Base-by-base conservation (phyloP, 2,888 invertebrate genomes). In the Drosophila sordidapex region DNA sequence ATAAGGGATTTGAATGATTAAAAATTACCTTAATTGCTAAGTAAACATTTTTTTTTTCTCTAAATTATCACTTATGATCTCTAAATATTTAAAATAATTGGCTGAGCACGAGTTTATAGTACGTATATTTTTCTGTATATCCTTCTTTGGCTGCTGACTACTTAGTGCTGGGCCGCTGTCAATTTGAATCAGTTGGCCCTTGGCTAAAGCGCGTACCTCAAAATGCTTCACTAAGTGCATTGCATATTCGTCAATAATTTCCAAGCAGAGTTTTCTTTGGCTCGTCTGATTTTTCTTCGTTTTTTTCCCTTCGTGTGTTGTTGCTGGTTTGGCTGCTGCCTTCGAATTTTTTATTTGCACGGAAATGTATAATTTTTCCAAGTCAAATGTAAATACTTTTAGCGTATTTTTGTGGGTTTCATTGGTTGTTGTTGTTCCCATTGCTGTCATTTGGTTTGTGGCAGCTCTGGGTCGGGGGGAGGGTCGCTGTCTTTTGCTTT, bases 311-410 rank as follows among this genome's bases (percentile, higher is more conserved):
- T 59, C 48, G 38, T 21, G 70, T 76, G 77, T 63, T 76, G 58
- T 38, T 51, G 61, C 54, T 60, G 54, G 53, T 59, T 29, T 63
- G 64, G 63, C 40, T 59, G 74, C 60, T 21, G 51, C 29, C 31
- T 74, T 76, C 74, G 74, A 25, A 65, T 72, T 90, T 89, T 90
- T 90, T 86, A 90, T 86, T 85, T 89, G 89, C 89, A 89, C 90
- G 91, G 87, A 90, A 87, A 87, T 90, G 91, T 84, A 89, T 90
- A 87, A 87, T 90, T 87, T 87, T 78, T 80, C 74, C 86, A 75
- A 87, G 87, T 89, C 90, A 90, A 90, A 90, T 90, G 87, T 90
- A 87, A 87, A 87, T 87, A 87, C 87, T 87, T 89, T 87, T 87
- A 90, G 90, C 90, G 90, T 86, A 87, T 90, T 85, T 89, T 84